These are phyloP conservation scores for Aphelinus certus DNA, from an alignment of 1,140 invertebrate genomes.

Conservation along the genomic window DNA sequence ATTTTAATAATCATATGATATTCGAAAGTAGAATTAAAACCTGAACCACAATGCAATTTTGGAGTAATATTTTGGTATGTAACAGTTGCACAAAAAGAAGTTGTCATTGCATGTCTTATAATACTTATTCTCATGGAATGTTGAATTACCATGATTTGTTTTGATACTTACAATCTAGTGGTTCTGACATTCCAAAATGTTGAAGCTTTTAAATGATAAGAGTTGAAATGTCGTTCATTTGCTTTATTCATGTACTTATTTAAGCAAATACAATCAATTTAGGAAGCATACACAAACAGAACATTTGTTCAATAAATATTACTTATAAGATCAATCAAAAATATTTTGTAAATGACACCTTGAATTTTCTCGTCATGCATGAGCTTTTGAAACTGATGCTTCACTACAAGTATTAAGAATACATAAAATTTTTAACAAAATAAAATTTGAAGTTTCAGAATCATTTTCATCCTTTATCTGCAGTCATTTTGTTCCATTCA, in stretches of 20 bases:
- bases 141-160: slow-evolving; percentile 9
- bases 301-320: slow-evolving; percentile 12
- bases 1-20: too few species aligned
- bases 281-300: not conserved
- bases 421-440: slow-evolving; percentile 25
- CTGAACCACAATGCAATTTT: too few species aligned
- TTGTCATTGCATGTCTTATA: not conserved
- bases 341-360: slow-evolving; percentile 30
- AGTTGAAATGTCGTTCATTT: slow-evolving; percentile 1
- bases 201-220: slow-evolving; percentile 15
- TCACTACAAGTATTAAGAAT: slow-evolving; percentile 19
- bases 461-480: not conserved
- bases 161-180: slow-evolving; percentile 4
- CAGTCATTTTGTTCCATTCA: not conserved
- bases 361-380: not conserved
- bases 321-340: not conserved
- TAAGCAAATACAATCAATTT: slow-evolving; percentile 17
- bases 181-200: slow-evolving; percentile 7
- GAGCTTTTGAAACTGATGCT: not conserved
- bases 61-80: slow-evolving; percentile 5
- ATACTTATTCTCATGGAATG: slow-evolving; percentile 13
- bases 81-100: slow-evolving; percentile 12
- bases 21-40: too few species aligned
- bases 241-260: slow-evolving; percentile 22
- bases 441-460: slow-evolving; percentile 10